Evolutionary conservation across 2,888 invertebrate species (phyloP).

Genomic region (Pammene fasciana): DNA sequence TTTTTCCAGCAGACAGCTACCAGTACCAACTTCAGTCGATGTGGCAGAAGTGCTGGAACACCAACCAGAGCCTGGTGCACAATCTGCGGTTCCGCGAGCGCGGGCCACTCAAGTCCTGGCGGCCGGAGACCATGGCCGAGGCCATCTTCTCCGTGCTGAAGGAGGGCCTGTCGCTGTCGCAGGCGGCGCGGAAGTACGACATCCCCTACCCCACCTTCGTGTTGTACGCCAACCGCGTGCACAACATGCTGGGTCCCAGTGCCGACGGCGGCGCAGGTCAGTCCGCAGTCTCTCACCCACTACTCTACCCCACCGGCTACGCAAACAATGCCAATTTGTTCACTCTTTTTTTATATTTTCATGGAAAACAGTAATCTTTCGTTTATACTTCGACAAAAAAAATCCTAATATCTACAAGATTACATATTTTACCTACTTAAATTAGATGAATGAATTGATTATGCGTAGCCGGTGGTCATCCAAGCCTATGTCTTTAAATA

Average conservation of each 20-base stretch:
- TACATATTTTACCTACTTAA: not conserved
- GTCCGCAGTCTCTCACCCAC: conserved; percentile 53
- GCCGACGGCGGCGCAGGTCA: conserved; percentile 95
- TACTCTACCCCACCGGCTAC: not conserved
- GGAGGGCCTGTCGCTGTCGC: conserved; percentile 93
- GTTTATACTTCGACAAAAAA: no score
- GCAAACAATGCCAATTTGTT: conserved; percentile 3
- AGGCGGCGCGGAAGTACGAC: conserved; percentile 96
- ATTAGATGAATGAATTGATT: not conserved
- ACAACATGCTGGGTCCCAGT: conserved; percentile 96
- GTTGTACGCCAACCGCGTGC: conserved; percentile 95
- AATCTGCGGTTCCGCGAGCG: conserved; percentile 95
- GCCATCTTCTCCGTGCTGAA: conserved; percentile 96
- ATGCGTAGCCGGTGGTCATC: conserved; percentile 17
- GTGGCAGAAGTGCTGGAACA: conserved; percentile 98
- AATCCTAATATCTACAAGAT: no score
- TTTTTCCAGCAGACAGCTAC: conserved; percentile 93
- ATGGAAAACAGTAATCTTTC: no score
- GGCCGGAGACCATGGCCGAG: conserved; percentile 97
- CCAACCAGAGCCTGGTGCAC: conserved; percentile 95
- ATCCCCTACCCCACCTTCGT: conserved; percentile 98
- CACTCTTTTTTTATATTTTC: not conserved
- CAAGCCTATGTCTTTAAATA: not conserved
- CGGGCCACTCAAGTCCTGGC: conserved; percentile 96
- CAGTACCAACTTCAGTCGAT: conserved; percentile 97